Percentiles rank a stretch among this genome's conserved stretches.
Evolutionary conservation across 1,140 invertebrate species (phyloP).

Genomic region (Armadillidium nasatum): DNA sequence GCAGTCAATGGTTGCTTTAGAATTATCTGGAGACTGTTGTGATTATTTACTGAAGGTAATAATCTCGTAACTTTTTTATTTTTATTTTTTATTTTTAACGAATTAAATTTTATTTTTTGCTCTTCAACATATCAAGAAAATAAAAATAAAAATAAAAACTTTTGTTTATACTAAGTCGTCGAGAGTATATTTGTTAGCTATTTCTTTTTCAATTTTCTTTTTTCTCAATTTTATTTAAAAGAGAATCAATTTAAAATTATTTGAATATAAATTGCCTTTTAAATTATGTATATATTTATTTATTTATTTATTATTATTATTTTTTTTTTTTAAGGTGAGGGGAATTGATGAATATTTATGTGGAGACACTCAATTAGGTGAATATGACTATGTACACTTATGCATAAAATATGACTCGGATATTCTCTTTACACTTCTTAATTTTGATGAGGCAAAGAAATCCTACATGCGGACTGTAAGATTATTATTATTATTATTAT

Average conservation of each 20-base stretch:
- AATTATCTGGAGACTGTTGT: slow-evolving; percentile 61
- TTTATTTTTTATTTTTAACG: slow-evolving; percentile 37
- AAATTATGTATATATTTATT: not conserved
- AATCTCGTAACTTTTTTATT: slow-evolving; percentile 22
- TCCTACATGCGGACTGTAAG: slow-evolving; percentile 66
- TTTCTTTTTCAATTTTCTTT: too few relatives aligned
- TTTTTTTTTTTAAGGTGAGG: slow-evolving; percentile 63
- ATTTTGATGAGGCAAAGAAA: slow-evolving; percentile 62
- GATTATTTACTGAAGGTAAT: slow-evolving; percentile 59
- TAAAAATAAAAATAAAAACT: too few relatives aligned
- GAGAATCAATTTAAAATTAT: too few relatives aligned
- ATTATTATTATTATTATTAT: not conserved
- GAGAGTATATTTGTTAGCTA: too few relatives aligned
- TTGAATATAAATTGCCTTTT: too few relatives aligned
- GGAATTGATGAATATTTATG: slow-evolving; percentile 72
- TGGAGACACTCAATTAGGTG: slow-evolving; percentile 59
- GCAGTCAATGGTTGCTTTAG: slow-evolving; percentile 76
- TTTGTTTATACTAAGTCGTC: too few relatives aligned
- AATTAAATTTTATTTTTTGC: too few relatives aligned
- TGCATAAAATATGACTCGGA: slow-evolving; percentile 91
- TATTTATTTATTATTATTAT: slow-evolving; percentile 34
- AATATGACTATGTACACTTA: slow-evolving; percentile 89
- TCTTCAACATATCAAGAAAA: too few relatives aligned
- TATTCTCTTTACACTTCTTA: slow-evolving; percentile 66
- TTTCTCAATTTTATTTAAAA: too few relatives aligned